Evolutionary conservation across 2,113 vertebrate genomes (phyloP), one percentile per base, ranked within the genome.

Genomic region (Notiomystis cincta): DNA sequence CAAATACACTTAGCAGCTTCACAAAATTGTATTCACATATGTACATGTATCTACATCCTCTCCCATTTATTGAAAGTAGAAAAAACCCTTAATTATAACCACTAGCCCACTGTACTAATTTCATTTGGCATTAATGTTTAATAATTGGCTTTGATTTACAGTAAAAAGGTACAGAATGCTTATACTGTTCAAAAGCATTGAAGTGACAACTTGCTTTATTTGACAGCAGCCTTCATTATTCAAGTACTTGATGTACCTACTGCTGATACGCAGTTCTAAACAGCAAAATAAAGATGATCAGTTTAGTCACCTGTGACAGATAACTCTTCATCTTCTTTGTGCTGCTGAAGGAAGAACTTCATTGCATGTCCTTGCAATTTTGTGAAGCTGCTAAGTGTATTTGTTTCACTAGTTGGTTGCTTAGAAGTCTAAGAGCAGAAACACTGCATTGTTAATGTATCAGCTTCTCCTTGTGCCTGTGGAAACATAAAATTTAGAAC

Each of bases 21-120:
- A 23, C 33, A 21, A 1, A 0, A 24, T 7, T 51, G 3, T 37
- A 13, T 33, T 5, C 6, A 17, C 6, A 5, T 6, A 3, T 2
- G 11, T 47, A 33, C 7, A 3, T 24, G 4, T 35, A 7, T 61
- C 11, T 89, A 1, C 38, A 37, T 60, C 27, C 6, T 58, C 15
- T 42, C 67, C 25, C 3, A 56, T 72, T 82, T 85, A 33, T 19
- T 82, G 15, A 20, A 72, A 28, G 16, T 38, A 50, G 37, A 28
- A 15, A 35, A 77, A 33, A 15, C 31, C 12, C 69, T 75, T 48
- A 30, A 30, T n/a, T 76, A 3, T 64, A 81, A 66, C n/a, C 18
- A 64, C 1, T 78, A 72, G 25, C 15, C n/a, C 15, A 0, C 51
- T 89, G 15, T 80, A 45, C 51, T 84, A 35, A 40, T 84, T 64